Percentiles rank a stretch among this genome's conserved stretches.
These are phyloP conservation scores for Aphidius ervi DNA, from an alignment of 1,140 invertebrate species.

Conservation along the genomic window DNA sequence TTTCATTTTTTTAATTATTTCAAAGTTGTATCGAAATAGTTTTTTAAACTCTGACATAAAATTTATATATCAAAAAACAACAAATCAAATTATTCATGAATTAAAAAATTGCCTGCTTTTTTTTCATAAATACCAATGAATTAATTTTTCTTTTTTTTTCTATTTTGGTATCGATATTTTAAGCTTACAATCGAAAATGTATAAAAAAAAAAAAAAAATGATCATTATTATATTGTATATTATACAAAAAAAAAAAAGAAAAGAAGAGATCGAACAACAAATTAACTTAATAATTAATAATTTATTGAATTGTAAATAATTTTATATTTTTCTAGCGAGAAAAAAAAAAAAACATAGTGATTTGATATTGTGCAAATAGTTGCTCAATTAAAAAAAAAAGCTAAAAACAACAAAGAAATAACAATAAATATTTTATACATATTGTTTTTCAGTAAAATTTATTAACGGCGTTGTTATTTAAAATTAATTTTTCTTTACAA, in stretches of 20 bases:
- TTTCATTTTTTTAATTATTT: too few species aligned
- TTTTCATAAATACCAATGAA: too few species aligned
- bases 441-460: slow-evolving; percentile 41
- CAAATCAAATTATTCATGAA: too few species aligned
- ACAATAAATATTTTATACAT: slow-evolving; percentile 53
- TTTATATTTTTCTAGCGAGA: slow-evolving; percentile 45
- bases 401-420: slow-evolving; percentile 21
- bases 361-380: slow-evolving; percentile 33
- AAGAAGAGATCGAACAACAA: not conserved
- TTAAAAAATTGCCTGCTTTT: too few species aligned
- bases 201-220: not conserved
- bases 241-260: slow-evolving; percentile 23
- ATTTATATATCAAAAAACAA: too few species aligned
- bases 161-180: not conserved
- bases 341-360: slow-evolving; percentile 23
- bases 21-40: too few species aligned
- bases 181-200: slow-evolving; percentile 4
- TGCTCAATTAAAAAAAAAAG: slow-evolving; percentile 33
- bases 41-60: too few species aligned
- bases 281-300: slow-evolving; percentile 34
- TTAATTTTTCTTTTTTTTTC: too few species aligned
- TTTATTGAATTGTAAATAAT: slow-evolving; percentile 52
- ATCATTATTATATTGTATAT: slow-evolving; percentile 18
- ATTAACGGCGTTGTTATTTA: slow-evolving; percentile 41
- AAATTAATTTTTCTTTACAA: slow-evolving; percentile 22